Conservation (phyloP, 2,113 vertebrate genomes). For the Tenebrosternarchus preto region DNA sequence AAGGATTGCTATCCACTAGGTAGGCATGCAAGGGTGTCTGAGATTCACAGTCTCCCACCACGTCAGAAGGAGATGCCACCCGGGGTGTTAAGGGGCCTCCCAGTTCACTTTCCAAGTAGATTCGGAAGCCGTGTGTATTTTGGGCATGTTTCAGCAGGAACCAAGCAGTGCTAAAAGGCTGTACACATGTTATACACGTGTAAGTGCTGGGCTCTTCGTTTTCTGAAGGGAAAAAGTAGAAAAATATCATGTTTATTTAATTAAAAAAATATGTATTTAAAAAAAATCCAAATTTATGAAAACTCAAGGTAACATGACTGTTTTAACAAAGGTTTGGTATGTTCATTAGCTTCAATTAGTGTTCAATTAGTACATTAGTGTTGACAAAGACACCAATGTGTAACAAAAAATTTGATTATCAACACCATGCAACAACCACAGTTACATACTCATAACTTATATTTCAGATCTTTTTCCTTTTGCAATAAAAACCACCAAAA, state of each 20-base stretch:
- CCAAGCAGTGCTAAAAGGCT: slow-evolving; percentile 99
- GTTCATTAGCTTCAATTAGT: too few relatives aligned
- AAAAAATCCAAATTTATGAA: too few relatives aligned
- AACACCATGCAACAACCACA: too few relatives aligned
- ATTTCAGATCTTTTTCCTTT: too few relatives aligned
- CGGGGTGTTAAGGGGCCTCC: slow-evolving; percentile 95
- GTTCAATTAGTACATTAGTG: too few relatives aligned
- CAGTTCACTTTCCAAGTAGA: slow-evolving; percentile 98
- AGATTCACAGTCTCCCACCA: slow-evolving; percentile 95
- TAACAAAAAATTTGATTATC: too few relatives aligned
- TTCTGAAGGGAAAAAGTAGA: slow-evolving; percentile 79
- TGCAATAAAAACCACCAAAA: too few relatives aligned
- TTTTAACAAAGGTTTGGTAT: not conserved
- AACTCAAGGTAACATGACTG: too few relatives aligned
- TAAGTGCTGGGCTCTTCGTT: slow-evolving; percentile 99
- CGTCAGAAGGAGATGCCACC: slow-evolving; percentile 91
- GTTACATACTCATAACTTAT: too few relatives aligned
- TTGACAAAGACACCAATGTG: too few relatives aligned
- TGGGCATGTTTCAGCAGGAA: slow-evolving; percentile 99
- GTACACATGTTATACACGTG: slow-evolving; percentile 99
- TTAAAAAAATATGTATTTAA: slow-evolving; percentile 39
- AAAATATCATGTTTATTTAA: too few relatives aligned
- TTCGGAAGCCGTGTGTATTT: slow-evolving; percentile 98
- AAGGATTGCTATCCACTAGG: slow-evolving; percentile 95
- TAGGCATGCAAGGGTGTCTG: slow-evolving; percentile 96